phyloP scores from a whole-genome alignment of 1,140 invertebrate genomes.

The Cephus cinctus region DNA sequence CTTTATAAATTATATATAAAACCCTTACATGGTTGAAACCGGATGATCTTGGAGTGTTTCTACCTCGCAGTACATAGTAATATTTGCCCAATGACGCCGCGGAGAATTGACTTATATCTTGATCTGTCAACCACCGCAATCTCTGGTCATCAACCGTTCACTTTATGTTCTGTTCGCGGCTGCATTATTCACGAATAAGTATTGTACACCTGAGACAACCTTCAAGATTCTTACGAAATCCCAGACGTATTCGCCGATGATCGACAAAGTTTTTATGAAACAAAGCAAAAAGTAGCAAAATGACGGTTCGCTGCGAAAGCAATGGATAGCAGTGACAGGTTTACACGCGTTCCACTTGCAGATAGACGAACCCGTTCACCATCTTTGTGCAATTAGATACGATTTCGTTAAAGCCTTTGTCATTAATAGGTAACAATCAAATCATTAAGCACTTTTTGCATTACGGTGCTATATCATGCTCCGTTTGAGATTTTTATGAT shows the following conservation, averaged over 20 bases:
- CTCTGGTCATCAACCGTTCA: not conserved
- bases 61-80: conserved; percentile 34
- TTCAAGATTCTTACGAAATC: not conserved
- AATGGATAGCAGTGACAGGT: not conserved
- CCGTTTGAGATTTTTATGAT: no score
- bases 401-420: no score
- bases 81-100: conserved; percentile 2
- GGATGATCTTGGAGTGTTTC: conserved; percentile 32
- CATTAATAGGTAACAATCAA: no score
- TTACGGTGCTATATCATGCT: no score
- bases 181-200: not conserved
- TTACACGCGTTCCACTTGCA: not conserved
- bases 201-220: not conserved
- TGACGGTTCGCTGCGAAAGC: not conserved
- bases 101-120: not conserved
- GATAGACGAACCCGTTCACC: no score
- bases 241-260: not conserved
- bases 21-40: conserved; percentile 40
- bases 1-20: conserved; percentile 2
- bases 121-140: not conserved
- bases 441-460: no score
- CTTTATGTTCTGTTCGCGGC: no score
- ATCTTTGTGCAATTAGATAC: no score
- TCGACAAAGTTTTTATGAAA: no score
- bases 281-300: not conserved